A percentile compares a stretch with the other conserved stretches of the same genome.
Conservation (phyloP, 1,140 invertebrate species). For the Aphaenogaster ashmeadi region DNA sequence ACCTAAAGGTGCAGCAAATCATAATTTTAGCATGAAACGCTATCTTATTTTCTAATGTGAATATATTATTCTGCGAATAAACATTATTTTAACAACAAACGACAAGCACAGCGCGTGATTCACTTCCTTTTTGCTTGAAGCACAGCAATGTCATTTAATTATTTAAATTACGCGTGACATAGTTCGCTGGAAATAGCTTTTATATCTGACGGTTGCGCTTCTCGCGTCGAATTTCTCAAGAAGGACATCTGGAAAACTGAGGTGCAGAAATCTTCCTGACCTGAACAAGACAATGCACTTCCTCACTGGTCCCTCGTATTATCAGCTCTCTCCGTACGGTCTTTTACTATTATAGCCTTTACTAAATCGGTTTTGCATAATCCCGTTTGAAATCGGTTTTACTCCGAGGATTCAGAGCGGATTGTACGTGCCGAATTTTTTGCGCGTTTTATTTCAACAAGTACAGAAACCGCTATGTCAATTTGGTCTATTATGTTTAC, state of each 20-base stretch:
- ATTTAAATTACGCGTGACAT: constrained; percentile 52
- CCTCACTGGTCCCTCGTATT: constrained; percentile 66
- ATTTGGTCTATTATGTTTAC: constrained; percentile 19
- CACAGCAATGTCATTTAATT: constrained; percentile 42
- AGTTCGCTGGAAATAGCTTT: constrained; percentile 32
- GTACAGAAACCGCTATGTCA: constrained; percentile 4
- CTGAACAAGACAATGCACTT: constrained; percentile 77
- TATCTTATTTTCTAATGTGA: not conserved
- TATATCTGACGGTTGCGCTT: constrained; percentile 27
- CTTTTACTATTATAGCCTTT: constrained; percentile 72
- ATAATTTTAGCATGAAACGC: not conserved
- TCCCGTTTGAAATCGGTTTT: constrained; percentile 67
- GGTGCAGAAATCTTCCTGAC: constrained; percentile 62
- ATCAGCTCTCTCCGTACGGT: constrained; percentile 69
- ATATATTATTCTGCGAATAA: constrained; percentile 10
- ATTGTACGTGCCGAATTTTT: constrained; percentile 72
- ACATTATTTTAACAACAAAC: constrained; percentile 36
- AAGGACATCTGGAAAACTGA: constrained; percentile 67
- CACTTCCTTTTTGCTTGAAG: constrained; percentile 28
- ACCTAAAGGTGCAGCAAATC: not conserved
- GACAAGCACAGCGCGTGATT: not conserved
- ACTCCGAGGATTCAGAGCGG: constrained; percentile 49
- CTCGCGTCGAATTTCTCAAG: constrained; percentile 53
- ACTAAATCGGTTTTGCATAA: constrained; percentile 78
- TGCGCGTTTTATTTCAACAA: constrained; percentile 21